Conservation (phyloP, 2,888 invertebrate species). For the Pardosa pseudoannulata region DNA sequence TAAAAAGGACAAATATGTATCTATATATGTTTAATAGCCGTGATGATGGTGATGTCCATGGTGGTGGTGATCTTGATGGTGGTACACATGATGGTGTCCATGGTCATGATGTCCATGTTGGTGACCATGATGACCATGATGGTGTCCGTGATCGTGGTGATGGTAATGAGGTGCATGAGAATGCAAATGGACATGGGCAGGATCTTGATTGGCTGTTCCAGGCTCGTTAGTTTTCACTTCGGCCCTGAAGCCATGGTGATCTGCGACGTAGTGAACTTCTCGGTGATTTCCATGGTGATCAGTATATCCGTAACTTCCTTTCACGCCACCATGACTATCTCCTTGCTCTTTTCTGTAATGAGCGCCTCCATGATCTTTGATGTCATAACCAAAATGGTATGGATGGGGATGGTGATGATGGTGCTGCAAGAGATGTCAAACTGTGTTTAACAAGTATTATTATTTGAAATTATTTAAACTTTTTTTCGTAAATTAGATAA, state of each 20-base stretch:
- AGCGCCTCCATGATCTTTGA: conserved; percentile 32
- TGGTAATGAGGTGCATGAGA: conserved; percentile 17
- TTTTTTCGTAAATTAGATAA: too few relatives aligned
- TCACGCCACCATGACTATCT: conserved; percentile 29
- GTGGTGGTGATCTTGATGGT: conserved; percentile 7
- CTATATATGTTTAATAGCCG: not conserved
- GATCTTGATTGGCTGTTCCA: conserved; percentile 49
- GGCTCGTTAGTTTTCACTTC: conserved; percentile 50
- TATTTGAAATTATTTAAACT: too few relatives aligned
- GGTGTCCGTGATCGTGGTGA: conserved; percentile 15
- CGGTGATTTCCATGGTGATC: conserved; percentile 41
- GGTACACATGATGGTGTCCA: not conserved
- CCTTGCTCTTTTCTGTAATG: conserved; percentile 45
- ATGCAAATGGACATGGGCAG: conserved; percentile 36
- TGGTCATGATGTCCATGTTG: too few relatives aligned
- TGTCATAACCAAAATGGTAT: conserved; percentile 40
- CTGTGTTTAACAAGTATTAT: too few relatives aligned
- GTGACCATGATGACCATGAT: too few relatives aligned
- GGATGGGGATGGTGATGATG: conserved; percentile 41
- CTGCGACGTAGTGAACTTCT: conserved; percentile 52
- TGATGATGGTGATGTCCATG: conserved; percentile 5
- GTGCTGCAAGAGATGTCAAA: too few relatives aligned
- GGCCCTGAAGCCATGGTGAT: conserved; percentile 44
- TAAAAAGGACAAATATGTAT: too few relatives aligned
- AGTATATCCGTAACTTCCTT: conserved; percentile 48